Evolutionary conservation across 2,113 vertebrate species (phyloP).

Genomic region (Heterochromis multidens): DNA sequence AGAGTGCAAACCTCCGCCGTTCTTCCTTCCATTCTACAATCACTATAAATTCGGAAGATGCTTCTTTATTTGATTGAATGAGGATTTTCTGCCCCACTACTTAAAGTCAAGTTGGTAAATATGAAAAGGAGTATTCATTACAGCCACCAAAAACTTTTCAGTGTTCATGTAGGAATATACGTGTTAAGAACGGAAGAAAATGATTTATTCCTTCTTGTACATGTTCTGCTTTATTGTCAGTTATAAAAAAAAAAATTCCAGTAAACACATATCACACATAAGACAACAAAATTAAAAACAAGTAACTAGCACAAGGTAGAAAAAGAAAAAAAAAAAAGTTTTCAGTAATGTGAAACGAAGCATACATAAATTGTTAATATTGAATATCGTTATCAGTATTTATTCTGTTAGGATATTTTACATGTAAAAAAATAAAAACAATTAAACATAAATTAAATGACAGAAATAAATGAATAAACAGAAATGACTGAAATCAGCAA

Average conservation of each 20-base stretch:
- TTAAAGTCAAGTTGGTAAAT: too few species aligned
- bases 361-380: not conserved
- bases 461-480: not conserved
- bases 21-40: too few species aligned
- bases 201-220: not conserved
- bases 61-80: too few species aligned
- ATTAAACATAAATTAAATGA: not conserved
- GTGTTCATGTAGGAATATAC: too few species aligned
- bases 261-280: too few species aligned
- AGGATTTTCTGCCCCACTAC: too few species aligned
- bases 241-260: not conserved
- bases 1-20: too few species aligned
- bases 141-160: not conserved
- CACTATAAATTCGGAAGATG: too few species aligned
- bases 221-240: not conserved
- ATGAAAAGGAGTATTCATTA: too few species aligned
- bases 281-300: not conserved
- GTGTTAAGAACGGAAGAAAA: not conserved
- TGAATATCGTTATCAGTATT: not conserved
- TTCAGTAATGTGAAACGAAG: too few species aligned
- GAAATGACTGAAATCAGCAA: accelerated
- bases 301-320: not conserved
- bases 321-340: not conserved
- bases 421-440: not conserved
- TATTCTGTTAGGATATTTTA: not conserved